Evolutionary conservation across 1,140 invertebrate genomes (phyloP).

Genomic region (Heterodera schachtii): DNA sequence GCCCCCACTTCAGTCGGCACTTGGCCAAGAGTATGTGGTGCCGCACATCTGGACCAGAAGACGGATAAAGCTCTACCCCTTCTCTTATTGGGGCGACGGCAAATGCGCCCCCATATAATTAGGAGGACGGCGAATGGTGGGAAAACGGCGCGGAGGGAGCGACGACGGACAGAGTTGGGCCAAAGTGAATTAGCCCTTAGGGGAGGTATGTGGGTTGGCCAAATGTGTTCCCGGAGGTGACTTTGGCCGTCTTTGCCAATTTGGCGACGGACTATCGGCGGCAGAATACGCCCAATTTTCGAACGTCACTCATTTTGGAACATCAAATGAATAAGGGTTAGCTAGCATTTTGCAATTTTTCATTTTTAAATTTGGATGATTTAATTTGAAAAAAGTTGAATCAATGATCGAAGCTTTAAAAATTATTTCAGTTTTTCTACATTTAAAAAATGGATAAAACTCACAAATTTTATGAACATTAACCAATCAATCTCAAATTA

Average conservation of each 20-base stretch:
- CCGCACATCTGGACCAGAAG: background rate
- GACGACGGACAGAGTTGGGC: background rate
- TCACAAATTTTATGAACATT: too few relatives aligned
- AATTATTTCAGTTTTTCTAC: too few relatives aligned
- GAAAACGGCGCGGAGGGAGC: background rate
- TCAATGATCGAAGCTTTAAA: too few relatives aligned
- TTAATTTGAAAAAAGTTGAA: too few relatives aligned
- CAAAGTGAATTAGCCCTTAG: slow-evolving; percentile 9
- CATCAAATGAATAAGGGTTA: too few relatives aligned
- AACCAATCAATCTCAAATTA: too few relatives aligned
- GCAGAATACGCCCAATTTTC: too few relatives aligned
- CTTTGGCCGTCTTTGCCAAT: background rate
- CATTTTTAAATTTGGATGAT: too few relatives aligned
- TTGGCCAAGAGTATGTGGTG: background rate
- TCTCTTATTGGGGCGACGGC: background rate
- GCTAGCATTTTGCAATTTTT: too few relatives aligned
- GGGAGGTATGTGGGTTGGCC: background rate
- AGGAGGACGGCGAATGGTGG: background rate
- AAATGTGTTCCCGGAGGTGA: background rate
- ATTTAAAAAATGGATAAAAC: too few relatives aligned
- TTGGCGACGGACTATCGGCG: background rate
- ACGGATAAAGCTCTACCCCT: background rate
- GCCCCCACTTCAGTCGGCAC: background rate
- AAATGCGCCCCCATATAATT: background rate
- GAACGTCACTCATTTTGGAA: too few relatives aligned